Percentiles rank a stretch among this genome's conserved stretches.
phyloP scores from a whole-genome alignment of 2,888 invertebrate genomes.

The Gnatocerus cornutus region DNA sequence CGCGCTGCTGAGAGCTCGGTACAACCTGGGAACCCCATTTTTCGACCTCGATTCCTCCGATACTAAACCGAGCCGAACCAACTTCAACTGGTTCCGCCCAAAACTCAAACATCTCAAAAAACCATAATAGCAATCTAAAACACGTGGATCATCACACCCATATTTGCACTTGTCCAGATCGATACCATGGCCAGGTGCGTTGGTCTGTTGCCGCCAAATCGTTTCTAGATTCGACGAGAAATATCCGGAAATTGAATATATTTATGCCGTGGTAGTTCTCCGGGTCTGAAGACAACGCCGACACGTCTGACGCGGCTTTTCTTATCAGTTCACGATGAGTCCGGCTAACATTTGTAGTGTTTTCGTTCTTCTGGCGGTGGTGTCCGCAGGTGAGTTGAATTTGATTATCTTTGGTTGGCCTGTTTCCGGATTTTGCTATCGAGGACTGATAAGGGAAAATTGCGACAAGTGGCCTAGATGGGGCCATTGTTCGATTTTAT shows the following conservation, averaged over 20 bases:
- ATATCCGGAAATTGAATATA: slow-evolving; percentile 24
- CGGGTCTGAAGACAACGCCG: slow-evolving; percentile 19
- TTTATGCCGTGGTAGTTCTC: slow-evolving; percentile 14
- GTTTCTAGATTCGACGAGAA: slow-evolving; percentile 23
- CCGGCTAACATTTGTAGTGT: neutral
- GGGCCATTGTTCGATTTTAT: neutral
- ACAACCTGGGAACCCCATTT: too few species aligned
- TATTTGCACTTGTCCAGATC: slow-evolving; percentile 15
- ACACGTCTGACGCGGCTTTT: slow-evolving; percentile 6
- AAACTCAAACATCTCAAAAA: neutral
- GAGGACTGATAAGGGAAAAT: neutral
- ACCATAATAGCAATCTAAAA: neutral
- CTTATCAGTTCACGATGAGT: neutral
- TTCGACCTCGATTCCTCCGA: too few species aligned
- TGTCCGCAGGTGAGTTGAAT: neutral
- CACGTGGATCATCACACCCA: neutral
- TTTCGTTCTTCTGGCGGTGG: neutral
- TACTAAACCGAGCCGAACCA: slow-evolving; percentile 2
- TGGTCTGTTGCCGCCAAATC: slow-evolving; percentile 3
- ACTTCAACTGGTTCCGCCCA: slow-evolving; percentile 27
- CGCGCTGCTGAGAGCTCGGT: too few species aligned
- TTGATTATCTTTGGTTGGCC: neutral
- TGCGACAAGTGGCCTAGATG: neutral
- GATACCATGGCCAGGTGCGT: slow-evolving; percentile 19
- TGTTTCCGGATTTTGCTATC: too few species aligned